Evolutionary conservation across 2,888 invertebrate species (phyloP).

Genomic region (Ashinkailepas kermadecensis): DNA sequence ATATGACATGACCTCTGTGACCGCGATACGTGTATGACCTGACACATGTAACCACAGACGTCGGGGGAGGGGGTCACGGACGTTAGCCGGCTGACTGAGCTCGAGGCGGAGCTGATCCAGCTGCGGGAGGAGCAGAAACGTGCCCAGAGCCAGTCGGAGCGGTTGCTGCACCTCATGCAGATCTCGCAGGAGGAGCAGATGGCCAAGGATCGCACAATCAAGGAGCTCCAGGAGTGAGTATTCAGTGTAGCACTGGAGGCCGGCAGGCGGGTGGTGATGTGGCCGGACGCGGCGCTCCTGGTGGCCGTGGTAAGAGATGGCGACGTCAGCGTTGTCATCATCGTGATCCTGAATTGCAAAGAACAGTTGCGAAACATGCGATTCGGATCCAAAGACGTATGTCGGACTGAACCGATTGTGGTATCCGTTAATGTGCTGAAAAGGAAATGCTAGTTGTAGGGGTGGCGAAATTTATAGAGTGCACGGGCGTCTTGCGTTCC

Average conservation of each 20-base stretch:
- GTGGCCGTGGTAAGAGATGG: too few species aligned
- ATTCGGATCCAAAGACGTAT: too few species aligned
- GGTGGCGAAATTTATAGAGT: too few species aligned
- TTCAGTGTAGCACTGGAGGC: neutral
- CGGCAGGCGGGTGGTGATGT: too few species aligned
- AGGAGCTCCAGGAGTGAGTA: conserved; percentile 39
- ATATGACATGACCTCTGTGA: neutral
- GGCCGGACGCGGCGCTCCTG: too few species aligned
- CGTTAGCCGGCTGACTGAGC: neutral
- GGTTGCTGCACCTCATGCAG: conserved; percentile 39
- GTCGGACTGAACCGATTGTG: too few species aligned
- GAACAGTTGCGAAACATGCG: too few species aligned
- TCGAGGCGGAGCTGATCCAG: conserved; percentile 1
- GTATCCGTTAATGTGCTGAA: too few species aligned
- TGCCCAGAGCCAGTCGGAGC: conserved; percentile 38
- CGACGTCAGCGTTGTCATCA: too few species aligned
- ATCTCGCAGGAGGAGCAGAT: conserved; percentile 40
- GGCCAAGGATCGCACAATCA: conserved; percentile 39
- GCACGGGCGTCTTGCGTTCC: too few species aligned
- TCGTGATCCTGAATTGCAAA: too few species aligned
- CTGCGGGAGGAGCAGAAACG: neutral
- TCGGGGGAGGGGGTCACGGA: conserved; percentile 63
- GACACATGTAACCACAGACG: conserved; percentile 40
- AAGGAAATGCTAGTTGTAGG: too few species aligned
- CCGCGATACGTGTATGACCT: neutral